Conservation (phyloP, 2,113 vertebrate genomes). For the Nothobranchius furzeri region DNA sequence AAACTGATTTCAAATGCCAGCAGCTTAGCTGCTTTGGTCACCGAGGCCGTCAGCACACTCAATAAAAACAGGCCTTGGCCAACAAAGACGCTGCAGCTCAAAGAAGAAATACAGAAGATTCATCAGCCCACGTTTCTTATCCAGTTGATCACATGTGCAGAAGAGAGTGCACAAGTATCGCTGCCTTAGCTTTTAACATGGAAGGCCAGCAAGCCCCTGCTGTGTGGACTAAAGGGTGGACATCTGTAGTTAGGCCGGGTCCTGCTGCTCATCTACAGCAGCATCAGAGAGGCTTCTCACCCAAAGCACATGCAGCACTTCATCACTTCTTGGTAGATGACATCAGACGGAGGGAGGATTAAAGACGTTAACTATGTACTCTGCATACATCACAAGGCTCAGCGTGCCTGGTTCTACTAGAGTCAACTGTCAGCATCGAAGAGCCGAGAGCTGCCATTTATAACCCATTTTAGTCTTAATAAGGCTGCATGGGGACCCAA, state of each 20-base stretch:
- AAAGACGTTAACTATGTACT: slow-evolving; percentile 50
- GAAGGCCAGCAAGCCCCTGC: slow-evolving; percentile 66
- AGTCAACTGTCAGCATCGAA: slow-evolving; percentile 20
- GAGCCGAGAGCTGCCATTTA: slow-evolving; percentile 33
- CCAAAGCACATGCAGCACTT: slow-evolving; percentile 73
- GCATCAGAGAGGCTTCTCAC: slow-evolving; percentile 74
- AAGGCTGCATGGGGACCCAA: neutral
- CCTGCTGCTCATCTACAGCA: slow-evolving; percentile 71
- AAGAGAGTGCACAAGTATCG: slow-evolving; percentile 49
- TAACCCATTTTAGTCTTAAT: slow-evolving; percentile 23
- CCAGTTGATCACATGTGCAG: slow-evolving; percentile 71
- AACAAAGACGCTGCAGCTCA: slow-evolving; percentile 30
- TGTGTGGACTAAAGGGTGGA: slow-evolving; percentile 67
- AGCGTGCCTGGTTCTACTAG: slow-evolving; percentile 14
- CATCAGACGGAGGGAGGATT: slow-evolving; percentile 72
- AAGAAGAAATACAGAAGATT: slow-evolving; percentile 49
- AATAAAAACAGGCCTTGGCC: slow-evolving; percentile 37
- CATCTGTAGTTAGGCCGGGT: slow-evolving; percentile 58
- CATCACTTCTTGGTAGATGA: slow-evolving; percentile 78
- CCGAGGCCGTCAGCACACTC: neutral
- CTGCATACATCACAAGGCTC: slow-evolving; percentile 58
- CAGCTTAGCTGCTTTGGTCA: too few relatives aligned
- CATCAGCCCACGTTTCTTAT: slow-evolving; percentile 54
- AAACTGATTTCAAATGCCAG: too few relatives aligned
- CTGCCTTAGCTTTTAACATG: slow-evolving; percentile 71